Percentiles rank a stretch among this genome's conserved stretches.
phyloP scores from a whole-genome alignment of 2,888 invertebrate species.

The Campoplex nolae region DNA sequence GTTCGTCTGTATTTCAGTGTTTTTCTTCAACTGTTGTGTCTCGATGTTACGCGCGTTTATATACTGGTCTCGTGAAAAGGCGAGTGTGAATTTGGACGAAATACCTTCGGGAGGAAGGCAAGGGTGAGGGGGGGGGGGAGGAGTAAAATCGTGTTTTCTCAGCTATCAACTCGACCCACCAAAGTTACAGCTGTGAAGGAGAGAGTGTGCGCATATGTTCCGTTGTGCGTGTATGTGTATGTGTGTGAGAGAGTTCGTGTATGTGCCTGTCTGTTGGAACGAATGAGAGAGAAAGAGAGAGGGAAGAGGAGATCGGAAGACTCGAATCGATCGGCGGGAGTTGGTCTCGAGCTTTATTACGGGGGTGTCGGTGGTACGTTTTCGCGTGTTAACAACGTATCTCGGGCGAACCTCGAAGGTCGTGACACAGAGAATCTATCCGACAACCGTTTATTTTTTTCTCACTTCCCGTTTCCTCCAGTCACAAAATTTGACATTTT shows the following conservation, averaged over 20 bases:
- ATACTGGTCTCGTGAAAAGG: not conserved
- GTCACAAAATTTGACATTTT: not conserved
- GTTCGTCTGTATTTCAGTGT: conserved; percentile 7
- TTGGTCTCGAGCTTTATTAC: conserved; percentile 58
- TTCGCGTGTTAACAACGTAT: conserved; percentile 46
- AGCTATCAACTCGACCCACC: conserved; percentile 21
- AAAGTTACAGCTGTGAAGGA: conserved; percentile 34
- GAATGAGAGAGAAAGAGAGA: conserved; percentile 38
- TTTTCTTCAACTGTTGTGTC: conserved; percentile 13
- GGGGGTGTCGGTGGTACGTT: conserved; percentile 54
- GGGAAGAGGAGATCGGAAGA: conserved; percentile 56
- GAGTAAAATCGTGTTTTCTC: conserved; percentile 48
- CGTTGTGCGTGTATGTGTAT: not conserved
- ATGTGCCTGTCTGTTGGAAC: conserved; percentile 2
- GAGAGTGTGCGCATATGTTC: conserved; percentile 13
- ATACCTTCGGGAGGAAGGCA: conserved; percentile 14
- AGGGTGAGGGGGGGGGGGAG: conserved; percentile 42
- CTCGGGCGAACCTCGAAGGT: conserved; percentile 39
- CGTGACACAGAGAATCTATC: conserved; percentile 28
- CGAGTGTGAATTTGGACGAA: conserved; percentile 20
- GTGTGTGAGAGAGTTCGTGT: conserved; percentile 24
- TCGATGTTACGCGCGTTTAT: not conserved
- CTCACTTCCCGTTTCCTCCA: not conserved
- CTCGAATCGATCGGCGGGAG: conserved; percentile 62
- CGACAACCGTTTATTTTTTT: not conserved